Percentiles rank a stretch among this genome's conserved stretches.
Evolutionary conservation across 2,113 vertebrate genomes (phyloP).

Genomic region (Numenius arquata): DNA sequence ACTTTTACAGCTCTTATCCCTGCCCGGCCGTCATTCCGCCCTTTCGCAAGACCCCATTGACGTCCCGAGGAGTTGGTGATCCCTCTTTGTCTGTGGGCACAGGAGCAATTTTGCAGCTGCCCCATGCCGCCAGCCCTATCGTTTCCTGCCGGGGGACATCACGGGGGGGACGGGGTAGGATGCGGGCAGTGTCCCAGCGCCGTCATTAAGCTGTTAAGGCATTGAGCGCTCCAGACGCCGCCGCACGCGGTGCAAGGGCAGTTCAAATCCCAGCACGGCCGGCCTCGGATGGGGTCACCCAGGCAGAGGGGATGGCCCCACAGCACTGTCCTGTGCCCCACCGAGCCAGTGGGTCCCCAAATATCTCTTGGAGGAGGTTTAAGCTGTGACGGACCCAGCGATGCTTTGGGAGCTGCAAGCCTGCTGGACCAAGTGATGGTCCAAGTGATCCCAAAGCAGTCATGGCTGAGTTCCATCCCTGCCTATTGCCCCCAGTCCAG

Average conservation of each 20-base stretch:
- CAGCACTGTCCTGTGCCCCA: fast-evolving
- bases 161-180: neutral
- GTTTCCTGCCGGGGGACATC: neutral
- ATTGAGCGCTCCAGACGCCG: conserved; percentile 59
- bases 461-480: neutral
- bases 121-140: neutral
- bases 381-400: fast-evolving
- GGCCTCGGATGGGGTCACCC: neutral
- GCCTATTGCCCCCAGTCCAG: neutral
- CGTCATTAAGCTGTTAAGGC: conserved; percentile 74
- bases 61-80: neutral
- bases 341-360: neutral
- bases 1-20: conserved; percentile 31
- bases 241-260: conserved; percentile 67
- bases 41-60: neutral
- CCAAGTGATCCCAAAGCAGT: neutral
- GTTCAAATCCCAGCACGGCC: conserved; percentile 73
- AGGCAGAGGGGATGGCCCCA: neutral
- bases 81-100: neutral
- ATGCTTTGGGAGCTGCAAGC: neutral
- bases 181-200: neutral
- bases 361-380: fast-evolving
- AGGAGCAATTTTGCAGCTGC: neutral
- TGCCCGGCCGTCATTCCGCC: neutral
- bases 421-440: fast-evolving